phyloP scores from a whole-genome alignment of 2,888 invertebrate genomes.

The Asteroscopus sphinx region DNA sequence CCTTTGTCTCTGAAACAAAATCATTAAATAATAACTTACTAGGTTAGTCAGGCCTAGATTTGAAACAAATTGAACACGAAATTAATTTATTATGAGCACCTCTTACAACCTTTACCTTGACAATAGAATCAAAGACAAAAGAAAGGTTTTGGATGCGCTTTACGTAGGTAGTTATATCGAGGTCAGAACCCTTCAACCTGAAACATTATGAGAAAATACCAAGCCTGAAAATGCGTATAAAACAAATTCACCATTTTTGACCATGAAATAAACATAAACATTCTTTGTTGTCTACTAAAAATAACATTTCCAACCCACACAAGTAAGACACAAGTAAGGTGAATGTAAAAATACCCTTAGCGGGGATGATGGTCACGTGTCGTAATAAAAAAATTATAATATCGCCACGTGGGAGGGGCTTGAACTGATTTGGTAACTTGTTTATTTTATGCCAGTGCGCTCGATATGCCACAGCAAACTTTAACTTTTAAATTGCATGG shows the following conservation, averaged over 20 bases:
- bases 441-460: slow-evolving; percentile 52
- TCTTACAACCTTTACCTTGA: slow-evolving; percentile 32
- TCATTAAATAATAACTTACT: background rate
- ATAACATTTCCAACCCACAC: slow-evolving; percentile 50
- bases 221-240: background rate
- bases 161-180: slow-evolving; percentile 1
- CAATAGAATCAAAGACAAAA: slow-evolving; percentile 41
- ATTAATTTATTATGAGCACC: slow-evolving; percentile 24
- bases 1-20: too few relatives aligned
- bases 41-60: background rate
- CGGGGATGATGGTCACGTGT: slow-evolving; percentile 63
- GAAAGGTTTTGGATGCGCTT: slow-evolving; percentile 12
- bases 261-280: slow-evolving; percentile 21
- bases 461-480: slow-evolving; percentile 43
- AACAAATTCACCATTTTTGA: slow-evolving; percentile 8
- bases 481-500: slow-evolving; percentile 19
- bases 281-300: slow-evolving; percentile 11
- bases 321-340: slow-evolving; percentile 41
- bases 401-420: slow-evolving; percentile 51
- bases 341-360: slow-evolving; percentile 70
- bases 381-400: slow-evolving; percentile 47
- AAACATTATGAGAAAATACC: background rate
- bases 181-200: background rate
- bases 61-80: slow-evolving; percentile 7
- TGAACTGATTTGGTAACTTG: slow-evolving; percentile 59